phyloP scores from a whole-genome alignment of 2,888 invertebrate species.

The Melikaiella ostensackeni region DNA sequence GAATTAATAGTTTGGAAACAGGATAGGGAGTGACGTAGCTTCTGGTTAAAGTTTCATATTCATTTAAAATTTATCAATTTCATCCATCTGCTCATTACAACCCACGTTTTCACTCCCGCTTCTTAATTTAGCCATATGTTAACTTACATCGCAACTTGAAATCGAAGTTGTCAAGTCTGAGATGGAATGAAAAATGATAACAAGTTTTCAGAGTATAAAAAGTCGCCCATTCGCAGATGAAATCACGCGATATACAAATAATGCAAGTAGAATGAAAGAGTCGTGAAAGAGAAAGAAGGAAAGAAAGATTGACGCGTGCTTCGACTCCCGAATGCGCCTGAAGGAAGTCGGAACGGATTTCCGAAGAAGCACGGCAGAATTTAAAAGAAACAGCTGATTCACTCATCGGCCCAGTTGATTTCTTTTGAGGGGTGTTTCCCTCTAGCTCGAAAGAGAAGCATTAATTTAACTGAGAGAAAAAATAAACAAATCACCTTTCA shows the following conservation, averaged over 20 bases:
- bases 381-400: slow-evolving; percentile 57
- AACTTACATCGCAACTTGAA: slow-evolving; percentile 1
- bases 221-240: slow-evolving; percentile 42
- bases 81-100: background rate
- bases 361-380: slow-evolving; percentile 64
- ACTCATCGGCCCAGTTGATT: background rate
- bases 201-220: slow-evolving; percentile 1
- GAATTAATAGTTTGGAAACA: background rate
- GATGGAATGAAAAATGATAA: background rate
- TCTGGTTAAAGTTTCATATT: background rate
- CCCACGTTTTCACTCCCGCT: background rate
- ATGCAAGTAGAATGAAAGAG: slow-evolving; percentile 43
- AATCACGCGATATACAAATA: slow-evolving; percentile 50
- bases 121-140: background rate
- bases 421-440: background rate
- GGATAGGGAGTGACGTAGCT: background rate
- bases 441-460: background rate
- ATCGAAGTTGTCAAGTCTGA: slow-evolving; percentile 2
- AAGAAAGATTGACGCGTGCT: slow-evolving; percentile 20
- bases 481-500: background rate
- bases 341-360: slow-evolving; percentile 64
- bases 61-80: background rate
- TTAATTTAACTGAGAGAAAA: background rate
- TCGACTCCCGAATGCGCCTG: slow-evolving; percentile 45
- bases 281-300: slow-evolving; percentile 14